A percentile compares a stretch with the other conserved stretches of the same genome.
Conservation (phyloP, 2,888 invertebrate species). For the Cylloceria caligata region DNA sequence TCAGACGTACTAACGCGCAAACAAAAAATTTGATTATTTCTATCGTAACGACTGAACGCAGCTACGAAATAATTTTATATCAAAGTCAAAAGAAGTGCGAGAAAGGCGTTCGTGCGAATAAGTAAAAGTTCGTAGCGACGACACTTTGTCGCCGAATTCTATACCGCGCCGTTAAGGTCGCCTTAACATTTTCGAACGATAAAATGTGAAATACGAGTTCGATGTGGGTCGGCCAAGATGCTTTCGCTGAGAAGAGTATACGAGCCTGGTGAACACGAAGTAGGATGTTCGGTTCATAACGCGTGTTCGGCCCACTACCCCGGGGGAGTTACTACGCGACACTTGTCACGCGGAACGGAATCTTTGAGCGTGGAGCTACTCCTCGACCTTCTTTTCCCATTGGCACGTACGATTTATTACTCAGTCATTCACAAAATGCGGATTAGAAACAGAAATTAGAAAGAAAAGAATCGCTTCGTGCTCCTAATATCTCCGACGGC, state of each 20-base stretch:
- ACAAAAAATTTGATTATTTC: conserved; percentile 15
- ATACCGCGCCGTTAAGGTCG: conserved; percentile 62
- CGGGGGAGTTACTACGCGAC: conserved; percentile 72
- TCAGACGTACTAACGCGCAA: neutral
- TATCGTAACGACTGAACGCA: conserved; percentile 35
- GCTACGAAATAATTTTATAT: neutral
- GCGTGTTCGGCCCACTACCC: conserved; percentile 73
- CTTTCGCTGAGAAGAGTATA: conserved; percentile 39
- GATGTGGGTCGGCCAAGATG: conserved; percentile 65
- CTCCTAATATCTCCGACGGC: neutral
- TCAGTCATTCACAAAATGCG: neutral
- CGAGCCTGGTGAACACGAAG: conserved; percentile 64
- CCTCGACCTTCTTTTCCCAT: conserved; percentile 5
- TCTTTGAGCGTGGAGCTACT: neutral
- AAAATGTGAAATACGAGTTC: conserved; percentile 83
- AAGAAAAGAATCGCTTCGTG: neutral
- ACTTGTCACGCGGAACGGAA: conserved; percentile 55
- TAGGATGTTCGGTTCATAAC: conserved; percentile 83
- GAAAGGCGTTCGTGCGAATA: conserved; percentile 33
- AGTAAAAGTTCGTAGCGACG: conserved; percentile 39
- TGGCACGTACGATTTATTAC: neutral
- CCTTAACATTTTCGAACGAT: conserved; percentile 80
- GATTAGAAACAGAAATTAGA: neutral
- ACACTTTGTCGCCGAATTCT: conserved; percentile 68
- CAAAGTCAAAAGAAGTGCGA: conserved; percentile 12